Base-by-base conservation (phyloP, 1,140 invertebrate species). In the Bombus soroeensis region DNA sequence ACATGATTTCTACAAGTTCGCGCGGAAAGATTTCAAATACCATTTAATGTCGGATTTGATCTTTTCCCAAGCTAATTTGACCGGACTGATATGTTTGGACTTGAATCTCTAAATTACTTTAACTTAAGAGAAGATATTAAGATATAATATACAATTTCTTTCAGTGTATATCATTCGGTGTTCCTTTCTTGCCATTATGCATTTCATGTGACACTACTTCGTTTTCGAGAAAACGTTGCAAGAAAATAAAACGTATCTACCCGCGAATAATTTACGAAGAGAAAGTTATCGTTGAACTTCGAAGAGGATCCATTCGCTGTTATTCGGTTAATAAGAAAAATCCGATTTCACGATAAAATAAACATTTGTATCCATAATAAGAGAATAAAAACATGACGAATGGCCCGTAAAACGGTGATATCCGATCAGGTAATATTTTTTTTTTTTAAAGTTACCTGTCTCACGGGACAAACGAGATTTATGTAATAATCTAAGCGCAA, bases 401-500 rank as follows among this genome's bases (percentile, higher is more conserved):
- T 41, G 32, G 64, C n/a, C 64, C 32, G 64, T 68, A 68, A 68
- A 68, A 68, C 6, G 32, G 6, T 18, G n/a, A 66, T 66, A 8
- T 2, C 18, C 12, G 62, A 32, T 18, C 64, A 62, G 64, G 28
- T 66, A 32, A 15, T 18, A 66, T 66, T 3, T 32, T 32, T n/a
- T n/a, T 13, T 64, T 66, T 66, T 64, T 1, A 4, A 74, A 43
- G 3, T 53, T 59, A 83, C 82, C 64, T 83, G 34, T 41, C 53
- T 18, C 28, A 3, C 28, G 66, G n/a, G 1, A 0, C 18, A 39
- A 68, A 6, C 22, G n/a, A 25, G 76, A 80, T 84, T 79, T 71
- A 80, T 62, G 76, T 72, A 80, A 80, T 84, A 72, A 84, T 84
- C 37, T 59, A 78, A 78, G 47, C 15, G 34, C 9, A 62, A 59